phyloP scores from a whole-genome alignment of 92 coral and sea anemone genomes.

The Metridium senile region DNA sequence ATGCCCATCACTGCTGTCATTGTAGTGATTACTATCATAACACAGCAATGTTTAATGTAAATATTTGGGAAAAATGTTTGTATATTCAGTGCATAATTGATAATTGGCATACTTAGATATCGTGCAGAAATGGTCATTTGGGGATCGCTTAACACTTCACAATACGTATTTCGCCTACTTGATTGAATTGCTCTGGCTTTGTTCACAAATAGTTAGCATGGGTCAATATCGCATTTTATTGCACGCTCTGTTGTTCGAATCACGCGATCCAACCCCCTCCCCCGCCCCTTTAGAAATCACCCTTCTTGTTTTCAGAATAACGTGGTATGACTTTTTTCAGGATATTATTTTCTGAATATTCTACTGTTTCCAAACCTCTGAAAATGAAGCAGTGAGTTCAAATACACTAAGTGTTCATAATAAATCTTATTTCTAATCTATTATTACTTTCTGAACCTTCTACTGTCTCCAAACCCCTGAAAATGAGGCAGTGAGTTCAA shows the following conservation, averaged over 20 bases:
- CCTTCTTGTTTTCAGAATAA: neutral
- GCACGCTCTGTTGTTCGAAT: neutral
- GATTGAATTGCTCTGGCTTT: slow-evolving; percentile 12
- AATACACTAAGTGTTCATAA: too few relatives aligned
- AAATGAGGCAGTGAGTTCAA: too few relatives aligned
- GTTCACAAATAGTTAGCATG: neutral
- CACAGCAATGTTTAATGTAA: neutral
- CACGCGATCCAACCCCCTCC: neutral
- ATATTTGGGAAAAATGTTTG: neutral
- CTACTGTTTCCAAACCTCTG: too few relatives aligned
- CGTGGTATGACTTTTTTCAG: neutral
- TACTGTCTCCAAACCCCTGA: too few relatives aligned
- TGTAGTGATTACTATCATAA: neutral
- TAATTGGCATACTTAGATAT: neutral
- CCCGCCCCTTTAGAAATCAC: neutral
- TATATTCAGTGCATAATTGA: neutral
- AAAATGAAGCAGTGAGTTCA: too few relatives aligned
- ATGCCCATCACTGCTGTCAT: neutral
- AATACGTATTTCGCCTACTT: neutral
- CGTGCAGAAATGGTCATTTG: slow-evolving; percentile 15
- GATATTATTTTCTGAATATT: too few relatives aligned
- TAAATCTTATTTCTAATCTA: too few relatives aligned
- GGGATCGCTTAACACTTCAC: neutral
- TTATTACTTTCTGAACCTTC: too few relatives aligned
- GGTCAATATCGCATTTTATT: slow-evolving; percentile 4